Conservation (phyloP, 92 coral and sea anemone species). For the Blastomussa wellsi region DNA sequence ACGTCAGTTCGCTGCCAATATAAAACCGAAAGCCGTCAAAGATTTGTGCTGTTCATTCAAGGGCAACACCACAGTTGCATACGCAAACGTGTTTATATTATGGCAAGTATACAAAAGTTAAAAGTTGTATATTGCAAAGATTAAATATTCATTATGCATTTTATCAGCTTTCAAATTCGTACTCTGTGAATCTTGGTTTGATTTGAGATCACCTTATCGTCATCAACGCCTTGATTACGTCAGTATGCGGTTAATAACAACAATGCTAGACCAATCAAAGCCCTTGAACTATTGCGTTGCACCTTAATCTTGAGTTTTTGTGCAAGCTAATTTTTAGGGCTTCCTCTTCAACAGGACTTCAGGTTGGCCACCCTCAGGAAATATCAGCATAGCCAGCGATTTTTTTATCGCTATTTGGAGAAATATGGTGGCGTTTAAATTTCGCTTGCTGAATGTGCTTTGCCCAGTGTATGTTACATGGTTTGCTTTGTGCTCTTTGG, state of each 20-base stretch:
- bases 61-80: background rate
- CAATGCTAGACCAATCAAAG: conserved; percentile 10
- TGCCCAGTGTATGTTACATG: background rate
- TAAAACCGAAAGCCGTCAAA: background rate
- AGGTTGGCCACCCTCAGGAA: background rate
- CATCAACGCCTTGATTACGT: background rate
- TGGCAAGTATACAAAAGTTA: background rate
- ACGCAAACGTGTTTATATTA: background rate
- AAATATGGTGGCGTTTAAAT: background rate
- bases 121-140: background rate
- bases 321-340: background rate
- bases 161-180: background rate
- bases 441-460: background rate
- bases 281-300: no score
- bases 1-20: background rate
- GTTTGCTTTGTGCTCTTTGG: background rate
- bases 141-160: background rate
- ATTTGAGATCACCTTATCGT: background rate
- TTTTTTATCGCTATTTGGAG: background rate
- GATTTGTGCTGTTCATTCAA: background rate
- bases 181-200: background rate
- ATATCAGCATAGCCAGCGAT: background rate
- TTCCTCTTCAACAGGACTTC: conserved; percentile 2
- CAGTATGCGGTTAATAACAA: background rate
- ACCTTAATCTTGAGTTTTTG: background rate